Base-by-base conservation (phyloP, 2,113 vertebrate species). In the Stomatorhinus ivindoensis region DNA sequence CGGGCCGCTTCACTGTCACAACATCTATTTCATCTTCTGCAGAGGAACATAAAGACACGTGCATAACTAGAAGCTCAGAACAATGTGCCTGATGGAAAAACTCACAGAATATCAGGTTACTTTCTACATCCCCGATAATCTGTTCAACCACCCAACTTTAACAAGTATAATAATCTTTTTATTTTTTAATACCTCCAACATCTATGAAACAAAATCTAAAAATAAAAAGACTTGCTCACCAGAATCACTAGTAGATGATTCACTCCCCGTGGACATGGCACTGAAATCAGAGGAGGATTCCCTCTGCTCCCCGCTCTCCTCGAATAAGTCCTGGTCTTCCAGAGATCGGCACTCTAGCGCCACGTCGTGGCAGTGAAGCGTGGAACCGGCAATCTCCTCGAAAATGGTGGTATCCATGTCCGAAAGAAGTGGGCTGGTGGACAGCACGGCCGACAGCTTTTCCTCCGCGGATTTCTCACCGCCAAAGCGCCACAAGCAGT, bases 1-100 rank as follows among this genome's bases (percentile, higher is more conserved):
- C 90, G 42, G 94, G 21, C 17, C 94, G 92, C 4, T 91, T 94
- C 31, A 97, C 94, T 0, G 95, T 96, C 53, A 96, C 96, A 1
- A 97, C 96, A 0, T 97, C 96, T 0, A 97, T 96, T 88, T 97
- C 96, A 86, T 96, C 96, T 47, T 97, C 96, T 97, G 94, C 35
- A 0, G 65, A 88, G 27, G n/a, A n/a, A 69, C 27, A 31, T 42
- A 42, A 5, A 82, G 4, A 89, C 8, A 88, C 82, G 11, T 35
- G 42, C 87, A 80, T 42, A 17, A 35, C 35, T 80, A 35, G 4
- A 5, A 19, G 35, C 35, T 42, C 35, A 31, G 10, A 31, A 27
- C 61, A 27, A 31, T 27, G 0, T 11, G 10, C 15, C 17, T 2
- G 15, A 39, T 80, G 73, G 6, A 73, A 73, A 35, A 19, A 80